These are phyloP conservation scores for Lethrus apterus DNA, from an alignment of 1,140 invertebrate species.

Conservation along the genomic window DNA sequence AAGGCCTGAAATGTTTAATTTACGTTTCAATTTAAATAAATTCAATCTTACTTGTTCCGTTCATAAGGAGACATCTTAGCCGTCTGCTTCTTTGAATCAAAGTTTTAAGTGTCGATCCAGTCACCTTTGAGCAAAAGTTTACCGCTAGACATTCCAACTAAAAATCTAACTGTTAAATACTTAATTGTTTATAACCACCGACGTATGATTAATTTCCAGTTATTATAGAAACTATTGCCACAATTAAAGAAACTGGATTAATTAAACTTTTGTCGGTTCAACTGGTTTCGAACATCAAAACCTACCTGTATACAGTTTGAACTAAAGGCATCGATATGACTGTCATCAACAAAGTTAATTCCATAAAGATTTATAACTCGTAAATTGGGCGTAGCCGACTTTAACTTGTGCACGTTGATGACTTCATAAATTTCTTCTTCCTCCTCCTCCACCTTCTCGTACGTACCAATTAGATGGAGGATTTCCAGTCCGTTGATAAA, in stretches of 20 bases:
- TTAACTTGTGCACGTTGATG: conserved; percentile 97
- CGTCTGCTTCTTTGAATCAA: conserved; percentile 90
- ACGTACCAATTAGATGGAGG: conserved; percentile 96
- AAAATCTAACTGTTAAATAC: conserved; percentile 35
- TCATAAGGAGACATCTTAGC: conserved; percentile 87
- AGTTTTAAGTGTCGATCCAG: conserved; percentile 92
- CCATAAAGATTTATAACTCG: conserved; percentile 94
- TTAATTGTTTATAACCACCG: too few species aligned
- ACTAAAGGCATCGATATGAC: conserved; percentile 96
- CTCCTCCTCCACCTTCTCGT: conserved; percentile 97
- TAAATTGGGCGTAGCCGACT: conserved; percentile 91
- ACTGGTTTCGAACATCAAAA: neutral
- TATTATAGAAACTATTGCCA: neutral
- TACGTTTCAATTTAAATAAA: neutral
- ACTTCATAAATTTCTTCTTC: conserved; percentile 99
- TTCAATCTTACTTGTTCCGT: conserved; percentile 78
- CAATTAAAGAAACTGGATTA: too few species aligned
- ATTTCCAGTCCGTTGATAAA: conserved; percentile 99
- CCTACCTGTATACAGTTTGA: conserved; percentile 81
- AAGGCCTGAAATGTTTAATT: conserved; percentile 53
- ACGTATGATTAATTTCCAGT: conserved; percentile 1
- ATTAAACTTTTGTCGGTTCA: too few species aligned
- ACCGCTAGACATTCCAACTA: conserved; percentile 95
- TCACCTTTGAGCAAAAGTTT: conserved; percentile 95
- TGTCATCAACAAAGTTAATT: conserved; percentile 97